Percentiles rank a stretch among this genome's conserved stretches.
phyloP scores from a whole-genome alignment of 2,888 invertebrate genomes.

The Nymphalis polychloros region DNA sequence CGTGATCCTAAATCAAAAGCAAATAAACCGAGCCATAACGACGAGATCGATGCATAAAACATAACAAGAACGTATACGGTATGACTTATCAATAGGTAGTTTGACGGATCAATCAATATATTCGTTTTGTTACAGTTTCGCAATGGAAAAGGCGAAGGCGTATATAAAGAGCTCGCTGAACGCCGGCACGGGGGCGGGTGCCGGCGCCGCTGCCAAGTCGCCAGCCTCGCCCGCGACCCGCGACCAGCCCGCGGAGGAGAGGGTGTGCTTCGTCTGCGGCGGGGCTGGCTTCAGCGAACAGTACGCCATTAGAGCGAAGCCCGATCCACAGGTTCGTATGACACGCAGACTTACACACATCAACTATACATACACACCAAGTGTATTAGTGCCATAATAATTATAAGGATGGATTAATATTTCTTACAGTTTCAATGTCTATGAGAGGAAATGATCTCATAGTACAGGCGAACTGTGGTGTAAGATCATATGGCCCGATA shows the following conservation, averaged over 20 bases:
- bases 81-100: conserved; percentile 17
- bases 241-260: conserved; percentile 77
- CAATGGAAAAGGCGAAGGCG: conserved; percentile 86
- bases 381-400: not conserved
- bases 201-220: conserved; percentile 80
- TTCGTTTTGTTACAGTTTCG: conserved; percentile 44
- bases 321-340: conserved; percentile 64
- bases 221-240: conserved; percentile 67
- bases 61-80: conserved; percentile 10
- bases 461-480: too few species aligned
- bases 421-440: too few species aligned
- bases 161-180: conserved; percentile 87
- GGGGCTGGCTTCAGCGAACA: conserved; percentile 86
- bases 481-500: too few species aligned
- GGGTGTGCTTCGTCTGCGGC: conserved; percentile 86
- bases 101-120: not conserved
- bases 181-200: conserved; percentile 77
- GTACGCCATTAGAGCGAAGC: conserved; percentile 83
- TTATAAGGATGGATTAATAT: not conserved
- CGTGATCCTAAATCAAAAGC: conserved; percentile 14
- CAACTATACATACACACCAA: not conserved
- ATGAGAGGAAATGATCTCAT: too few species aligned
- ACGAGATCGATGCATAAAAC: conserved; percentile 10
- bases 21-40: not conserved
- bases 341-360: not conserved